These are phyloP conservation scores for Rhinogobius similis DNA, from an alignment of 2,113 vertebrate genomes.

Conservation along the genomic window DNA sequence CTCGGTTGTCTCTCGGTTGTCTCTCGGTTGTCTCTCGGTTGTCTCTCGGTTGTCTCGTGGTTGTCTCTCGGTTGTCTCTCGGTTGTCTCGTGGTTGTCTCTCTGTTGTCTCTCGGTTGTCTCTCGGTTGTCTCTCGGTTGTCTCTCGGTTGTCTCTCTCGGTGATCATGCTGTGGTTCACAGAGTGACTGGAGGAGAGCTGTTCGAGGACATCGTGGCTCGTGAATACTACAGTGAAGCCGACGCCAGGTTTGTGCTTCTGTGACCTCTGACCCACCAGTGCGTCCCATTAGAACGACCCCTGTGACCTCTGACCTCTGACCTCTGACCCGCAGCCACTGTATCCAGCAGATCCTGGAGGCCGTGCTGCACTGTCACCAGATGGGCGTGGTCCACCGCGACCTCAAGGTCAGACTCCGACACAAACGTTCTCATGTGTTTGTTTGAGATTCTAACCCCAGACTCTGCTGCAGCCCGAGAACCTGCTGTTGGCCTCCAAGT, in stretches of 20 bases:
- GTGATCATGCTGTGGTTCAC: not conserved
- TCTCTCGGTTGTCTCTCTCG: too few species aligned
- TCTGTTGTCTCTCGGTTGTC: too few species aligned
- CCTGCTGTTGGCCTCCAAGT: slow-evolving; percentile 67
- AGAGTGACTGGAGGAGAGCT: slow-evolving; percentile 81
- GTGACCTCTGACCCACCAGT: too few species aligned
- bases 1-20: too few species aligned
- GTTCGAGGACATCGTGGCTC: slow-evolving; percentile 81
- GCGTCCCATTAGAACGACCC: too few species aligned
- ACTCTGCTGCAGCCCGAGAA: slow-evolving; percentile 63
- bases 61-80: too few species aligned
- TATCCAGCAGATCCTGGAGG: slow-evolving; percentile 76
- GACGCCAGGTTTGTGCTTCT: slow-evolving; percentile 71
- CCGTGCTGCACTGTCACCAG: slow-evolving; percentile 75
- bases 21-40: too few species aligned
- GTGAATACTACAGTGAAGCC: slow-evolving; percentile 82
- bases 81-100: too few species aligned
- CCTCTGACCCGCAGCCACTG: slow-evolving; percentile 68
- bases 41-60: too few species aligned
- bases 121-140: too few species aligned
- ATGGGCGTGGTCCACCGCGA: slow-evolving; percentile 75
- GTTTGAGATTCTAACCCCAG: too few species aligned
- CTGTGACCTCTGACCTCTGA: slow-evolving; percentile 29
- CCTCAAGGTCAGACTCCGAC: slow-evolving; percentile 53
- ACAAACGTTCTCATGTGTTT: too few species aligned